Evolutionary conservation across 2,888 invertebrate genomes (phyloP).

Genomic region (Acrobasis repandana): DNA sequence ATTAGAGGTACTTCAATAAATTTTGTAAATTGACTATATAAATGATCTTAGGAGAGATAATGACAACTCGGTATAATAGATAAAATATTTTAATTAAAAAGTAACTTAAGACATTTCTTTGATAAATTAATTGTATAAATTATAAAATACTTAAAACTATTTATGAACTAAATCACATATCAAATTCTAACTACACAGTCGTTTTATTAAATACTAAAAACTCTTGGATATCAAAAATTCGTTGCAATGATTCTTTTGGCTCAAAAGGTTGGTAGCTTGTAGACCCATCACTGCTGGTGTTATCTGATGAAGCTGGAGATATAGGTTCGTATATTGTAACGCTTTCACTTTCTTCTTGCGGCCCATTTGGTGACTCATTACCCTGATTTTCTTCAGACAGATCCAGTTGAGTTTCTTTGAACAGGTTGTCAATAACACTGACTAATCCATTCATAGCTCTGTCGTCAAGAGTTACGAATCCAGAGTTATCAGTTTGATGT

Average conservation of each 20-base stretch:
- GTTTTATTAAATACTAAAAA: constrained; percentile 8
- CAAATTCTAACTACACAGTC: neutral
- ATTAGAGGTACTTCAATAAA: no score
- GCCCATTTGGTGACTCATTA: constrained; percentile 22
- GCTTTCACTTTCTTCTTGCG: constrained; percentile 12
- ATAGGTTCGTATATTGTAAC: constrained; percentile 55
- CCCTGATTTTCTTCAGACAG: neutral
- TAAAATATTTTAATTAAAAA: neutral
- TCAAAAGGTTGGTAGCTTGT: constrained; percentile 19
- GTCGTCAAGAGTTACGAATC: constrained; percentile 55
- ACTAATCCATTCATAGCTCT: constrained; percentile 46
- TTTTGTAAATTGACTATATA: no score
- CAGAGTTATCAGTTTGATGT: constrained; percentile 46
- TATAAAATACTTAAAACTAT: neutral
- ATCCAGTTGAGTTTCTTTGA: constrained; percentile 31
- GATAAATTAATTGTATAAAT: neutral
- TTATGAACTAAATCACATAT: neutral
- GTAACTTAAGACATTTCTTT: neutral
- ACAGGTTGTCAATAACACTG: constrained; percentile 43
- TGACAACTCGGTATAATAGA: no score
- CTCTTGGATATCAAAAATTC: constrained; percentile 41
- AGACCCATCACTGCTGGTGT: neutral
- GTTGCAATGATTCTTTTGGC: constrained; percentile 40
- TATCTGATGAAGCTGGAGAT: constrained; percentile 47
- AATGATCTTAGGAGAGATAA: no score